Percentiles rank a stretch among this genome's conserved stretches.
These are phyloP conservation scores for Phortica variegata DNA, from an alignment of 1,140 invertebrate species.

Conservation along the genomic window DNA sequence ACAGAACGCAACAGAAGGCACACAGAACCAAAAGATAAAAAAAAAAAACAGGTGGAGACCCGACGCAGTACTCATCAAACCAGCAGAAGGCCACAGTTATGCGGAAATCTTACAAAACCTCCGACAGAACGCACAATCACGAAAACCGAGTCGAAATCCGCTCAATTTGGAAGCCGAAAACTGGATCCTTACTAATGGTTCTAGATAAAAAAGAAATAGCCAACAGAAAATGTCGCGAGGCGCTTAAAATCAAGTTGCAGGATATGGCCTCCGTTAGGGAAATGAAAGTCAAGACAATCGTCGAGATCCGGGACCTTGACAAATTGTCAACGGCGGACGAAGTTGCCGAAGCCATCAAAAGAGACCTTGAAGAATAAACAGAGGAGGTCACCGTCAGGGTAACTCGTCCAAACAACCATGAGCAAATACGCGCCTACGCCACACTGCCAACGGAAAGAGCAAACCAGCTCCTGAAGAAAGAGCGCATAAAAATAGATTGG, in stretches of 20 bases:
- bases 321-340: neutral
- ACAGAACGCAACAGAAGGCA: neutral
- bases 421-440: neutral
- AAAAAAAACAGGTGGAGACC: neutral
- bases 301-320: neutral
- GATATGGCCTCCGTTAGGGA: neutral
- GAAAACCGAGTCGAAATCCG: neutral
- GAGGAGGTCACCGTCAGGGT: neutral
- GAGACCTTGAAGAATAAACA: neutral
- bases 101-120: constrained; percentile 1
- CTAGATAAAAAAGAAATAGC: neutral
- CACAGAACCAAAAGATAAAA: neutral
- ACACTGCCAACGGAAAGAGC: neutral
- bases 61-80: constrained; percentile 4
- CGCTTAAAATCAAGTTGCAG: neutral
- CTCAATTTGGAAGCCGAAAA: neutral
- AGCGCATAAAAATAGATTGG: neutral
- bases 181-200: neutral
- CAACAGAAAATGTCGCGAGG: neutral
- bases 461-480: neutral
- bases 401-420: neutral
- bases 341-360: neutral
- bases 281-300: neutral
- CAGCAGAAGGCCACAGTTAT: constrained; percentile 1
- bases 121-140: neutral